Conservation (phyloP, 2,888 invertebrate genomes). For the Drosophila birchii region DNA sequence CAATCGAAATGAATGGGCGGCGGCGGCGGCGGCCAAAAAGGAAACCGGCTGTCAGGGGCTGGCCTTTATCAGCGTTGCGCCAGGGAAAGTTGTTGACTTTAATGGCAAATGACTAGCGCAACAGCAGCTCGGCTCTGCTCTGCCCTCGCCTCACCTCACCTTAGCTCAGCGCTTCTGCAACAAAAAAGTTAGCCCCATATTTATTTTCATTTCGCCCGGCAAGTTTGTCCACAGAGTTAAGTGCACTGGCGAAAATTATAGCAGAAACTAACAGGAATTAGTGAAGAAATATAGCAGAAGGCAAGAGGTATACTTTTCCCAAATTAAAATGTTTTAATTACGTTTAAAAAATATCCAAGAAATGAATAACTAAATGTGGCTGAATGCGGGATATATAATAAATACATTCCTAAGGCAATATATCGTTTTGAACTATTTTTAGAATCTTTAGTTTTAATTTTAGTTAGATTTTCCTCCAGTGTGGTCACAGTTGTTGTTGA, state of each 20-base stretch:
- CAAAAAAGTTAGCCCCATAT: constrained; percentile 63
- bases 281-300: neutral
- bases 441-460: neutral
- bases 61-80: constrained; percentile 65
- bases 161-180: neutral
- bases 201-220: constrained; percentile 68
- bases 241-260: constrained; percentile 12
- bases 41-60: constrained; percentile 36
- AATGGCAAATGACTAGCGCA: constrained; percentile 62
- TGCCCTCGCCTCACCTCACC: too few relatives aligned
- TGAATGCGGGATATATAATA: neutral
- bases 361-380: neutral
- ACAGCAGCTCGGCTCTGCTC: constrained; percentile 16
- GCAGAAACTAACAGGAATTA: neutral
- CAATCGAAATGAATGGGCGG: constrained; percentile 61
- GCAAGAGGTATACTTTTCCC: neutral
- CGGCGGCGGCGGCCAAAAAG: constrained; percentile 1
- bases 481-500: constrained; percentile 21
- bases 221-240: constrained; percentile 30
- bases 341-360: neutral
- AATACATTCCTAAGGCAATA: too few relatives aligned
- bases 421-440: too few relatives aligned
- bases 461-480: constrained; percentile 3
- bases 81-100: constrained; percentile 76
- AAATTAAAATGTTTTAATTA: neutral